Evolutionary conservation across 2,113 vertebrate genomes (phyloP).

Genomic region (Callospermophilus lateralis): DNA sequence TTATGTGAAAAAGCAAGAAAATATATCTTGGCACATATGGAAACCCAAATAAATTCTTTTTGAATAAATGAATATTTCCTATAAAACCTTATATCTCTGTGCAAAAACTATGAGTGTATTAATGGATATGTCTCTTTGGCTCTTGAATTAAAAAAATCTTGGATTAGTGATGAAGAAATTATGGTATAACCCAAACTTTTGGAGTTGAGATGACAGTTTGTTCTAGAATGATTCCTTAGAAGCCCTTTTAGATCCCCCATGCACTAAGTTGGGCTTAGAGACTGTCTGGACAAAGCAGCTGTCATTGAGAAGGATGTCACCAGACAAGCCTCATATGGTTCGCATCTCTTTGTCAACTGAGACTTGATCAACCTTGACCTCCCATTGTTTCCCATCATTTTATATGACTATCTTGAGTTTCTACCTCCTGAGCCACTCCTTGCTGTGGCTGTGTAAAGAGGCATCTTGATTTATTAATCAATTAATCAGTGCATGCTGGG

Average conservation of each 20-base stretch:
- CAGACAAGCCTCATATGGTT: neutral
- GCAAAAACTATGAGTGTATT: neutral
- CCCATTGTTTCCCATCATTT: conserved; percentile 79
- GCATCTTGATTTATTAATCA: conserved; percentile 88
- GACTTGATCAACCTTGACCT: conserved; percentile 70
- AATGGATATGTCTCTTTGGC: neutral
- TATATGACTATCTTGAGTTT: conserved; percentile 76
- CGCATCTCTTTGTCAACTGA: conserved; percentile 32
- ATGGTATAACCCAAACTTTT: neutral
- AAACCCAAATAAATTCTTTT: neutral
- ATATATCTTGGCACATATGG: neutral
- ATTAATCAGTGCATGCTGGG: conserved; percentile 86
- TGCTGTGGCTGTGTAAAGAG: conserved; percentile 74
- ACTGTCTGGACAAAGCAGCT: neutral
- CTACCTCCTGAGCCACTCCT: conserved; percentile 74
- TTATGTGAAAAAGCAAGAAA: neutral
- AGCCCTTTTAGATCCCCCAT: neutral
- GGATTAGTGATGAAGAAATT: neutral
- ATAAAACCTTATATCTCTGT: neutral
- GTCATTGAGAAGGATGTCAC: neutral
- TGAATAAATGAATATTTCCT: neutral
- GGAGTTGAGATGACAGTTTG: neutral
- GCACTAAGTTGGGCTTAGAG: neutral
- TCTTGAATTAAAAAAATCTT: neutral
- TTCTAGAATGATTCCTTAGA: neutral